Evolutionary conservation across 1,140 invertebrate species (phyloP), one percentile per base, ranked within the genome.

Genomic region (Neodiprion fabricii): DNA sequence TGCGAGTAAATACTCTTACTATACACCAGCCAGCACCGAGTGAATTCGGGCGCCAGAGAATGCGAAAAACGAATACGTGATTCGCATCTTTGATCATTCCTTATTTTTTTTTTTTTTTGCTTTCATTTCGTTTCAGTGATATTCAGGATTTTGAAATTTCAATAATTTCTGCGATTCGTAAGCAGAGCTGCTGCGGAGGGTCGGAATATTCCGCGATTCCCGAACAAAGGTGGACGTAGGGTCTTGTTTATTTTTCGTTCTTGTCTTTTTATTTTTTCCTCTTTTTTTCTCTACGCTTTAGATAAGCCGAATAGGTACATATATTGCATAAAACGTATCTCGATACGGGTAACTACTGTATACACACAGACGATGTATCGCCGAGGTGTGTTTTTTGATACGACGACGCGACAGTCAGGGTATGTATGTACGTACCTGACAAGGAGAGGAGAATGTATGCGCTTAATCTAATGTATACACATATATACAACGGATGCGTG

Each of bases 391-490:
- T 40, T 40, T 40, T 40, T 40, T 77, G 76, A 48, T 77, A 76
- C 76, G 74, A 79, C 28, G 78, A 74, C 48, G 53, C 68, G 61
- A 66, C 78, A 61, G 68, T 70, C 17, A 40, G 73, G 71, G 77
- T 69, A 71, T 23, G 75, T 21, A 21, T 74, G 74, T 71, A 71
- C 48, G 48, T 71, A 61, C 28, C 28, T 40, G 5, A 40, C 28
- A 40, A 40, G 0, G 28, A 40, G 28, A 40, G 28, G 28, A 40
- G 28, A 40, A 40, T 61, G 9, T 61, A 17, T 61, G n/a, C 9
- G 53, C 11, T 61, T 40, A 40, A 40, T 40, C 28, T 5, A 1
- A 40, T 40, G 5, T 40, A 40, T 5, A 14, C 11, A 17, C 9
- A 61, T 9, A 61, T 5, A 14, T 61, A 61, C 0, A 21, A 21